These are phyloP conservation scores for Phaenicophaeus curvirostris DNA, from an alignment of 2,797 vertebrate genomes.

Conservation along the genomic window DNA sequence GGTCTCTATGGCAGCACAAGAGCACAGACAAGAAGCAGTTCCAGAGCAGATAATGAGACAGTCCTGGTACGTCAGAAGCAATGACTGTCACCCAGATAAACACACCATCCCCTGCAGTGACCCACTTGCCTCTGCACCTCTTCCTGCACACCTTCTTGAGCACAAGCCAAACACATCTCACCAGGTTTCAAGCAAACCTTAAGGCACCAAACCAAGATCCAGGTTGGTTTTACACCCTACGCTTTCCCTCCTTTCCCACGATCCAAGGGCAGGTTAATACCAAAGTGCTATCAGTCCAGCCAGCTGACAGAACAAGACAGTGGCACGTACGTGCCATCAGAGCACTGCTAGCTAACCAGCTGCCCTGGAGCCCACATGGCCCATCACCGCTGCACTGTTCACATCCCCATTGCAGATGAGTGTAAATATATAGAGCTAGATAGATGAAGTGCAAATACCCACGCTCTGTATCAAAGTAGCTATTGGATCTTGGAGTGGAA, in stretches of 20 bases:
- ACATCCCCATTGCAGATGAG: neutral
- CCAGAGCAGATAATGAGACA: neutral
- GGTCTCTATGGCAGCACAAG: neutral
- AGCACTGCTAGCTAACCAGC: neutral
- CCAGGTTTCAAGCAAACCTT: neutral
- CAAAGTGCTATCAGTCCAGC: neutral
- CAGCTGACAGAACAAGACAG: fast-evolving
- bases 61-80: neutral
- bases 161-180: neutral
- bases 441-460: neutral
- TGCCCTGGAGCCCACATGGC: neutral
- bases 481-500: neutral
- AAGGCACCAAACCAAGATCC: neutral
- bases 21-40: neutral
- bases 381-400: fast-evolving
- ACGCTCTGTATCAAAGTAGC: neutral
- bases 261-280: neutral
- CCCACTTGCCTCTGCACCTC: neutral
- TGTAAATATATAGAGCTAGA: neutral
- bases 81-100: neutral
- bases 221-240: neutral
- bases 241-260: neutral
- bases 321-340: neutral
- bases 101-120: neutral
- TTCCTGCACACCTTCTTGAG: neutral